Conservation (phyloP, 2,888 invertebrate genomes). For the Tigriopus californicus region DNA sequence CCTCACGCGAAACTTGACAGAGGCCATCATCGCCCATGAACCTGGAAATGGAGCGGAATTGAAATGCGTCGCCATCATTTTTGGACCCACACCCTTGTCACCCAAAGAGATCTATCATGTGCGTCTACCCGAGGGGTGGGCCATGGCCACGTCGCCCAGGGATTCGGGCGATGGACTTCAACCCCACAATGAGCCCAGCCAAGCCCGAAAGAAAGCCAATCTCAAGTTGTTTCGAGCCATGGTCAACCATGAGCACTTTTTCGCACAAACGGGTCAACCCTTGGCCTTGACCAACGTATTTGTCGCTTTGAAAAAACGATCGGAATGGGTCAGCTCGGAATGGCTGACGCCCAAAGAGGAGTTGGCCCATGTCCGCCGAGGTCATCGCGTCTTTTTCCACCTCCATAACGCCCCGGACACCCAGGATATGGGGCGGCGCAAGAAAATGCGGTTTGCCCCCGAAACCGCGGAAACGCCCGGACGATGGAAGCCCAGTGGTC, state of each 20-base stretch:
- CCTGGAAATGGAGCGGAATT: neutral
- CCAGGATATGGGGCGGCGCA: too few species aligned
- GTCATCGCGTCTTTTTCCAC: neutral
- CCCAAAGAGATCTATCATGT: conserved; percentile 7
- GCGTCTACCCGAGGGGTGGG: neutral
- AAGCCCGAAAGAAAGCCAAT: too few species aligned
- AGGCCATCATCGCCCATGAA: neutral
- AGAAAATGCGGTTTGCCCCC: too few species aligned
- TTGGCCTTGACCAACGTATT: neutral
- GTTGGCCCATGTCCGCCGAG: neutral
- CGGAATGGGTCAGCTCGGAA: neutral
- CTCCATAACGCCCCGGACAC: neutral
- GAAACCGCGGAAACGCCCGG: neutral
- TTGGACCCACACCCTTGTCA: conserved; percentile 1
- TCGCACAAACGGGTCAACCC: neutral
- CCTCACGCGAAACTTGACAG: too few species aligned
- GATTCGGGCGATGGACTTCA: neutral
- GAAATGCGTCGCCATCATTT: neutral
- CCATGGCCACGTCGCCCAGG: neutral
- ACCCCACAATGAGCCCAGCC: neutral
- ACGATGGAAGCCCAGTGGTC: neutral
- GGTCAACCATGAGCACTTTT: neutral
- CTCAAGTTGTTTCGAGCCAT: neutral
- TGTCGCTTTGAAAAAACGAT: neutral
- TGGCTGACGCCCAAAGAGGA: neutral